phyloP scores from a whole-genome alignment of 2,113 vertebrate species.

The Lophochroa leadbeateri region DNA sequence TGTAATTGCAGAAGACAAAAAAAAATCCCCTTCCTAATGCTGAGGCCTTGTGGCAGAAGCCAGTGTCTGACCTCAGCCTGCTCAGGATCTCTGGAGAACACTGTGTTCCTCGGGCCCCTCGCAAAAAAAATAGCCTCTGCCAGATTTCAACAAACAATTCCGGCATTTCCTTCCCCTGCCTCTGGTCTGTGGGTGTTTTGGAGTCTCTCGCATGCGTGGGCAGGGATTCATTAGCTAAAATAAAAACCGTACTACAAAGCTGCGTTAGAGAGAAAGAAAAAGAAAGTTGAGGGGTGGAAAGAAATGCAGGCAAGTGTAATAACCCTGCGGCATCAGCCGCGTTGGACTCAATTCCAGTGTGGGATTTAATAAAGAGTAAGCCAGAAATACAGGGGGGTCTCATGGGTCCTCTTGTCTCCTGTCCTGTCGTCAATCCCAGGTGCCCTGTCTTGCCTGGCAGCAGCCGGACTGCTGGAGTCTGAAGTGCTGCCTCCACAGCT shows the following conservation, averaged over 20 bases:
- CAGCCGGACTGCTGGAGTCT: background rate
- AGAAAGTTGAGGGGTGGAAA: background rate
- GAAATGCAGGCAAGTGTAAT: background rate
- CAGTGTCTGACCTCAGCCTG: constrained; percentile 54
- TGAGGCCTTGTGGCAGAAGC: constrained; percentile 47
- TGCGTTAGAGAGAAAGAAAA: background rate
- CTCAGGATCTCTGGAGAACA: constrained; percentile 57
- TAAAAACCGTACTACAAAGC: constrained; percentile 47
- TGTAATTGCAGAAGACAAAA: constrained; percentile 60
- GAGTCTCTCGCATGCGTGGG: constrained; percentile 57
- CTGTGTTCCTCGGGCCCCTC: constrained; percentile 50
- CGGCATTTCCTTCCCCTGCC: constrained; percentile 66
- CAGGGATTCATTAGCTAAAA: constrained; percentile 70
- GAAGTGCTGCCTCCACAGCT: background rate
- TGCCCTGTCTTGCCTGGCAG: background rate
- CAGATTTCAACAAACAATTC: constrained; percentile 63
- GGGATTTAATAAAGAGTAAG: background rate
- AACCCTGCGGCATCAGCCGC: background rate
- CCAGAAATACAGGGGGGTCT: background rate
- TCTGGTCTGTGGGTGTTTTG: constrained; percentile 67
- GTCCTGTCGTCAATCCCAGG: background rate
- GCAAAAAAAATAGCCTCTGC: constrained; percentile 31
- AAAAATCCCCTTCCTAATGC: background rate
- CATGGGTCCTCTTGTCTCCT: background rate
- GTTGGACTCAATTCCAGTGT: background rate